A percentile compares a stretch with the other conserved stretches of the same genome.
These are phyloP conservation scores for Berghia stephanieae DNA, from an alignment of 1,140 invertebrate genomes.

Conservation along the genomic window DNA sequence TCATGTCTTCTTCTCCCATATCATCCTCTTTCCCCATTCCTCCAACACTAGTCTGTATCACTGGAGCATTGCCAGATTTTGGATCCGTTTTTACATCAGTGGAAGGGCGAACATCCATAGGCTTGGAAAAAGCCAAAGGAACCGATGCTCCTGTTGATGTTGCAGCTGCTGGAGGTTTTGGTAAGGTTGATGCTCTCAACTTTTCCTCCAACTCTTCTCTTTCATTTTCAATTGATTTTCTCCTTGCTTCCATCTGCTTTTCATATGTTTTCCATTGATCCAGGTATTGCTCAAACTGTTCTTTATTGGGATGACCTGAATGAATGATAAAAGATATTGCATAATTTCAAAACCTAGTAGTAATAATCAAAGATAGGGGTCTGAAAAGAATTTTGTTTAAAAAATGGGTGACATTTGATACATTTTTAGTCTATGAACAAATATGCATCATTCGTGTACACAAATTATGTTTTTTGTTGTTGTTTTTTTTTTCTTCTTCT, in stretches of 20 bases:
- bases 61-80: background rate
- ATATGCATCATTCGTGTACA: background rate
- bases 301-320: conserved; percentile 67
- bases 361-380: background rate
- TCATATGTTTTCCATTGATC: conserved; percentile 65
- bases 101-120: background rate
- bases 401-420: background rate
- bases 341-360: background rate
- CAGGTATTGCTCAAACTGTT: conserved; percentile 66
- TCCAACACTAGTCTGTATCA: background rate
- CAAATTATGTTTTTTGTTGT: too few relatives aligned
- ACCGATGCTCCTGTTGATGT: background rate
- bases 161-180: conserved; percentile 17
- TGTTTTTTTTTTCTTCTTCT: too few relatives aligned
- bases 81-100: background rate
- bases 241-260: conserved; percentile 61
- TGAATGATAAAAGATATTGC: conserved; percentile 18
- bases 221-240: conserved; percentile 42
- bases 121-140: background rate
- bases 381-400: background rate
- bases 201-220: conserved; percentile 42
- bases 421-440: background rate
- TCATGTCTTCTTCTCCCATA: conserved; percentile 38
- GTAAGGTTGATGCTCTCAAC: conserved; percentile 13
- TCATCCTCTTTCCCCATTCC: conserved; percentile 19